phyloP scores from a whole-genome alignment of 2,888 invertebrate genomes.

The Spatulosminthurus flaviceps region DNA sequence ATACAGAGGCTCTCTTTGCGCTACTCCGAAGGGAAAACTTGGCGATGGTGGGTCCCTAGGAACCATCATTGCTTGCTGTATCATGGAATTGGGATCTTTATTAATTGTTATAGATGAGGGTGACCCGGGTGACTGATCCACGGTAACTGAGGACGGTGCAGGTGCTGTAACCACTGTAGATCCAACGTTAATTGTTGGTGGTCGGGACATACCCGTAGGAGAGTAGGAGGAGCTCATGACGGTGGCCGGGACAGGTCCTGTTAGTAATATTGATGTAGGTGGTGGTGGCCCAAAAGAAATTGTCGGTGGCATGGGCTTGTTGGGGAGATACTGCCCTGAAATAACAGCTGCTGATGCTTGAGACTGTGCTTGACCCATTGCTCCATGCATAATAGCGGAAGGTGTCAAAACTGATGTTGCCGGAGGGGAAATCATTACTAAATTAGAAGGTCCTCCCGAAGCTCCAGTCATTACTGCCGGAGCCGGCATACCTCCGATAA shows the following conservation, averaged over 20 bases:
- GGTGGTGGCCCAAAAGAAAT: not conserved
- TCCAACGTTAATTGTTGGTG: not conserved
- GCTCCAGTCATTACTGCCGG: not conserved
- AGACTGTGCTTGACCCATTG: not conserved
- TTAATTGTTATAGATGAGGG: not conserved
- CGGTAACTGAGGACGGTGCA: not conserved
- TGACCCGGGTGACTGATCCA: not conserved
- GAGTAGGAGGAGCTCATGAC: no score
- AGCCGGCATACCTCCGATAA: not conserved
- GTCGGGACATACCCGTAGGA: not conserved
- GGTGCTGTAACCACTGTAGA: not conserved
- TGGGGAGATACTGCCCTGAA: not conserved
- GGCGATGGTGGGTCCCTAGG: not conserved
- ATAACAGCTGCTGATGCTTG: not conserved
- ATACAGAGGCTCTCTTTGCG: not conserved
- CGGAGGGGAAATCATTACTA: not conserved
- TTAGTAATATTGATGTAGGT: not conserved
- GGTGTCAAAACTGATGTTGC: not conserved
- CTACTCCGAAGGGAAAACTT: not conserved
- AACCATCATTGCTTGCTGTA: not conserved
- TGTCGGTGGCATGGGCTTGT: not conserved
- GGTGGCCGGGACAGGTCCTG: not conserved
- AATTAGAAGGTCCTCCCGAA: not conserved
- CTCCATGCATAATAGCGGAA: not conserved
- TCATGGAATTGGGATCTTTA: not conserved